A percentile compares a stretch with the other conserved stretches of the same genome.
These are phyloP conservation scores for Epiblema foenella DNA, from an alignment of 2,888 invertebrate species.

Conservation along the genomic window DNA sequence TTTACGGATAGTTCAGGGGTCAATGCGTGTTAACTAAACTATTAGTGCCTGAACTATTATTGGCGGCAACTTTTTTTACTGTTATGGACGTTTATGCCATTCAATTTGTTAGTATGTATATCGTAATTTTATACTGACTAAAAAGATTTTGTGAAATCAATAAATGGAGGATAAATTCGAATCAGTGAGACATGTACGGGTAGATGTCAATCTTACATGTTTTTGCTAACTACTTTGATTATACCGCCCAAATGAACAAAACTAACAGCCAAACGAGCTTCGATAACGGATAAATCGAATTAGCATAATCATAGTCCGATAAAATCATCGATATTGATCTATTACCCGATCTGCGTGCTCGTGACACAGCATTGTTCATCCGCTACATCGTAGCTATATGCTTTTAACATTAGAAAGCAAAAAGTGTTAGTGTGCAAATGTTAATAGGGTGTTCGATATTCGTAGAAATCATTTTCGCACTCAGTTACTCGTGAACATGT, in stretches of 20 bases:
- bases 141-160: too few relatives aligned
- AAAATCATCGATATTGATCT: constrained; percentile 37
- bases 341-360: constrained; percentile 25
- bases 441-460: constrained; percentile 64
- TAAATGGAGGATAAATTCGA: too few relatives aligned
- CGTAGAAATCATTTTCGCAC: constrained; percentile 67
- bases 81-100: constrained; percentile 14
- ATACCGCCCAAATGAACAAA: constrained; percentile 14
- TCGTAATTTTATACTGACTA: background rate
- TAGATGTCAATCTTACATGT: background rate
- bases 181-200: too few relatives aligned
- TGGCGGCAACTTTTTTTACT: constrained; percentile 17
- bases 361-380: constrained; percentile 40
- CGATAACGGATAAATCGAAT: constrained; percentile 32
- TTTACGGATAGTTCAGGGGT: constrained; percentile 23
- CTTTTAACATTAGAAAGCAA: constrained; percentile 64
- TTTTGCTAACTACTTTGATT: constrained; percentile 9
- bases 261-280: constrained; percentile 16
- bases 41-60: constrained; percentile 19
- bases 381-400: constrained; percentile 42
- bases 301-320: constrained; percentile 28
- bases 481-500: constrained; percentile 68
- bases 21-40: constrained; percentile 20
- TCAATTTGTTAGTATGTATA: constrained; percentile 5
- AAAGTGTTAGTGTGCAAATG: too few relatives aligned